These are phyloP conservation scores for Syrmaticus mikado DNA, from an alignment of 2,113 vertebrate genomes.

Conservation along the genomic window DNA sequence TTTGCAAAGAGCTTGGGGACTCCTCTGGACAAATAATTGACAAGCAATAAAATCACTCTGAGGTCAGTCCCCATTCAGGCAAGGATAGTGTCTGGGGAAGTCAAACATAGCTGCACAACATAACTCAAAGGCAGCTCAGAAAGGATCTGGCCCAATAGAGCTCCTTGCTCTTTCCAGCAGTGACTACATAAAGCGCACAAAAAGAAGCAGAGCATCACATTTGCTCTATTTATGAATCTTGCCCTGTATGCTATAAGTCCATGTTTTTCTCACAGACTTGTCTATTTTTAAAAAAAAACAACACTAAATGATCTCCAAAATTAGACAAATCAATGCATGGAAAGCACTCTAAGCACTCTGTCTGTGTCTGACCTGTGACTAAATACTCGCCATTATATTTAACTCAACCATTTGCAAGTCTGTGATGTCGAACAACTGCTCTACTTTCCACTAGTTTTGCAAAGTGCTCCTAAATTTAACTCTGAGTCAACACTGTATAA, in stretches of 20 bases:
- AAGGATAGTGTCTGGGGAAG: background rate
- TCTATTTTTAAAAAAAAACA: background rate
- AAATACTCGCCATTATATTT: slow-evolving; percentile 60
- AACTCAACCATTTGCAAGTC: slow-evolving; percentile 56
- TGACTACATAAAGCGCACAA: background rate
- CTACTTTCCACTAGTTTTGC: slow-evolving; percentile 58
- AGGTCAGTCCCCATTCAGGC: background rate
- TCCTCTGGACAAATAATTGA: background rate
- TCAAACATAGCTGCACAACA: accelerated
- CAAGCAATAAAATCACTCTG: background rate
- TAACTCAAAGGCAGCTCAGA: background rate
- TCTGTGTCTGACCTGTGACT: slow-evolving; percentile 13
- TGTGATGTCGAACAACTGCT: slow-evolving; percentile 54
- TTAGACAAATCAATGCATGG: background rate
- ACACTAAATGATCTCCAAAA: slow-evolving; percentile 22
- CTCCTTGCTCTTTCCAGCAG: background rate
- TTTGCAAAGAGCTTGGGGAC: background rate
- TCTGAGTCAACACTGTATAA: slow-evolving; percentile 54
- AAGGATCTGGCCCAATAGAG: background rate
- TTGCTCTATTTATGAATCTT: background rate
- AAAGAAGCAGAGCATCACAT: background rate
- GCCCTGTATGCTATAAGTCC: background rate
- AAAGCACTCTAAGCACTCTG: background rate
- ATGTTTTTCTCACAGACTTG: background rate
- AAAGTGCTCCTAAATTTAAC: slow-evolving; percentile 70